Base-by-base conservation (phyloP, 64 coral and sea anemone species). In the Actinia equina region DNA sequence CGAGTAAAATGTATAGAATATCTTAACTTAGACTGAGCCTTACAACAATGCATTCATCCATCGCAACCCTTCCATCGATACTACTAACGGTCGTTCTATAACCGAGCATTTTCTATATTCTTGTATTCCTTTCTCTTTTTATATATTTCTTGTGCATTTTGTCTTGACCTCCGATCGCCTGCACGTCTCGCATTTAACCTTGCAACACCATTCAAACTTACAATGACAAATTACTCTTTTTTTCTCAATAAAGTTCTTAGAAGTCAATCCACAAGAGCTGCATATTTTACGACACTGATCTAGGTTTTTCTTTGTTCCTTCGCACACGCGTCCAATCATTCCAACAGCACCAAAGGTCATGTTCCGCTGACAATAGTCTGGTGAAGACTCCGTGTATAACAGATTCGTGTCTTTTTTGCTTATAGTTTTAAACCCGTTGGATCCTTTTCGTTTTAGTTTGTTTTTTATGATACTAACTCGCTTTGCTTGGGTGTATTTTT, bases 181-280 rank as follows among this genome's bases (percentile, higher is more conserved):
- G 26, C 69, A 74, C 10, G 69, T 74, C 26, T 12, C 78, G 52
- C 94, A 95, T 8, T 43, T 18, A 6, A 95, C 94, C 12, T 52
- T 69, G 42, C 94, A 95, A 52, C 94, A 95, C 94, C 94, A 95
- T 3, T 81, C 12, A 59, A 95, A 95, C 77, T 92, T 87, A 69
- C 94, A 95, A 52, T 84, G 58, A 51, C 94, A 95, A 14, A 83
- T 89, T 4, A 80, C 52, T 2, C 80, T 80, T 57, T 79, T 71
- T 16, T 26, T 54, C 70, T 87, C 16, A 5, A 46, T 53, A 17
- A 89, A 49, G 2, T 67, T 43, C 56, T 19, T n/a, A n/a, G 88
- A 37, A 20, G 8, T 6, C n/a, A 95, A 27, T 55, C 52, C 44
- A 27, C 94, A 95, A 27, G 83, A 85, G 17, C 82, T 77, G 27